Evolutionary conservation across 35 echinoderm and acorn worm species (phyloP), one percentile per base, ranked within the genome.

Genomic region (Ophiothrix spiculata): DNA sequence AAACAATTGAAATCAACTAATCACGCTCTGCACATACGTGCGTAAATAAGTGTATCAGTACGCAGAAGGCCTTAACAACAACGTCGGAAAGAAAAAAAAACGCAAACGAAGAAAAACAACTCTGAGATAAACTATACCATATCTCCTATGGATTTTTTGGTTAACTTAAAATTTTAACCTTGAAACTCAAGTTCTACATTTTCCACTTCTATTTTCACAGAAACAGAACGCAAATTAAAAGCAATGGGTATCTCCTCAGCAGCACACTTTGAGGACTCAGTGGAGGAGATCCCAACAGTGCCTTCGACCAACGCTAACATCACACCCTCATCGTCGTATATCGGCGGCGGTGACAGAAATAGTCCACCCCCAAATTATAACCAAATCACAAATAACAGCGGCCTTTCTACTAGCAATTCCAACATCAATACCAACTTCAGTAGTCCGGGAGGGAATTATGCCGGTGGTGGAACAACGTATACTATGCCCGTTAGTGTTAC

Each of bases 221-320:
- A 97, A 85, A 97, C 95, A 39, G 95, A 97, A 56, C 86, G 86
- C 37, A 97, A 93, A 39, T 69, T 97, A 36, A 93, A 90, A 77
- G 95, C 95, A 40, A 90, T 93, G 91, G 91, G 91, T 32, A 97
- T 97, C 73, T 87, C 95, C 42, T 79, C 88, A 11, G 81, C 82
- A 2, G 91, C 60, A 33, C 81, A 89, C 69, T 93, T 80, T 37
- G 91, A 97, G 39, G 95, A 93, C 56, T 83, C 87, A 73, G 91
- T 93, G 12, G 91, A 98, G 77, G 77, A 83, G 21, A 93, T 90
- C 41, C 90, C 86, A 38, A 91, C 90, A 0, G 77, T 92, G 54
- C 82, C 90, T n/a, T 83, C 90, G 17, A 31, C 84, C 79, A 90
- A 90, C 74, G 86, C 81, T 75, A 86, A 79, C 35, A 78, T 77